Percentiles rank a stretch among this genome's conserved stretches.
Evolutionary conservation across 2,797 vertebrate species (phyloP).

Genomic region (Vipera latastei): DNA sequence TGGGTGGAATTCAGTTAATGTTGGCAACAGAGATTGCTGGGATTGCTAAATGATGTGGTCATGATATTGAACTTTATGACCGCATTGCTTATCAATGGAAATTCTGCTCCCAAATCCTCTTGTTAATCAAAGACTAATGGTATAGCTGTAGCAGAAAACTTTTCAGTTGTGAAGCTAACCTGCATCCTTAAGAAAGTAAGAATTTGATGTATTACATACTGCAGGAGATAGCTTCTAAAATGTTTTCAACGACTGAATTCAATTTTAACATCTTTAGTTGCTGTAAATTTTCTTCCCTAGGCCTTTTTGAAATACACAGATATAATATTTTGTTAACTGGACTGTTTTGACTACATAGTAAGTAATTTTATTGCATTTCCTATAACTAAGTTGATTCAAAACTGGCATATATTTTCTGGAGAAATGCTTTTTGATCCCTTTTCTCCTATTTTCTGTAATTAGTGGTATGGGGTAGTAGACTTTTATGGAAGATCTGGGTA

Average conservation of each 20-base stretch:
- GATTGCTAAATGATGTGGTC: not conserved
- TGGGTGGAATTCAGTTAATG: not conserved
- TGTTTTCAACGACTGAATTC: not conserved
- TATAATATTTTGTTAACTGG: not conserved
- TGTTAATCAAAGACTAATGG: not conserved
- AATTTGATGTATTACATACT: not conserved
- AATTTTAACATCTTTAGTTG: not conserved
- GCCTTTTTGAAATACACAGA: not conserved
- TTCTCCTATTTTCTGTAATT: not conserved
- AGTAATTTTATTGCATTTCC: not conserved
- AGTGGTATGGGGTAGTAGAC: not conserved
- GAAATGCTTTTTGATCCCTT: not conserved
- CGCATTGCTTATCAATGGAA: not conserved
- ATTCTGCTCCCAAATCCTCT: not conserved
- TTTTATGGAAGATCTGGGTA: not conserved
- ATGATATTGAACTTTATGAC: not conserved
- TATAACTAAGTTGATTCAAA: not conserved
- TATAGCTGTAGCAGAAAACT: not conserved
- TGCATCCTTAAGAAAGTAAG: not conserved
- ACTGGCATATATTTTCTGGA: not conserved
- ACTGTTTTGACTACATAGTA: not conserved
- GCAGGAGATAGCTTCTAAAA: not conserved
- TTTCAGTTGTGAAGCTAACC: not conserved
- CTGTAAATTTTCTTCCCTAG: not conserved
- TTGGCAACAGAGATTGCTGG: not conserved